phyloP scores from a whole-genome alignment of 2,888 invertebrate species.

The Sinohyriopsis cumingii region DNA sequence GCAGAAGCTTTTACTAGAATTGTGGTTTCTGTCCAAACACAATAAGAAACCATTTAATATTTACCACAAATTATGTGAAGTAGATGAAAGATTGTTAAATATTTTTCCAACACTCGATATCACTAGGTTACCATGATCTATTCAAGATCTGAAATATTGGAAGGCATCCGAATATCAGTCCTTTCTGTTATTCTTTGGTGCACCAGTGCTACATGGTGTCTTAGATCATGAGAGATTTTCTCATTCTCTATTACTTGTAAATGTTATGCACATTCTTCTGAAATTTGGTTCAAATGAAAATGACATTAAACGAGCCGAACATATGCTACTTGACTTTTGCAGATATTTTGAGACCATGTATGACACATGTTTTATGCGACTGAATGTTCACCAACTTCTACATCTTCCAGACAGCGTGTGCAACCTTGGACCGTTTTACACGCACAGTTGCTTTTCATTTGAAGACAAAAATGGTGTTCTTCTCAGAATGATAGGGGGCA shows the following conservation, averaged over 20 bases:
- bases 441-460: conserved; percentile 36
- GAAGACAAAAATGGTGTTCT: conserved; percentile 40
- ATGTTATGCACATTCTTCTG: no score
- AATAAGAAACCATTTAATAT: conserved; percentile 16
- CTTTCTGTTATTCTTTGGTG: no score
- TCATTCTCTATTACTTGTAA: no score
- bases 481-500: no score
- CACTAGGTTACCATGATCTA: conserved; percentile 22
- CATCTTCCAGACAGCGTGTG: conserved; percentile 34
- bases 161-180: conserved; percentile 35
- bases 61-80: conserved; percentile 6
- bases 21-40: conserved; percentile 22
- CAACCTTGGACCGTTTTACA: conserved; percentile 31
- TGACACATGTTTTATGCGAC: no score
- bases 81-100: conserved; percentile 12
- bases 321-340: no score
- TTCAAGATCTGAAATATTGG: conserved; percentile 26
- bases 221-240: no score
- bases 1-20: conserved; percentile 23
- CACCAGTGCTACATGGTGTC: no score
- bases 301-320: no score
- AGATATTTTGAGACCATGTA: no score
- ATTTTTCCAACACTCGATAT: conserved; percentile 25
- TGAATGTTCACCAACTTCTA: conserved; percentile 33
- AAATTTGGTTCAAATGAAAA: no score